These are phyloP conservation scores for Bryconaethiops microstoma DNA, from an alignment of 2,797 vertebrate genomes.

Conservation along the genomic window DNA sequence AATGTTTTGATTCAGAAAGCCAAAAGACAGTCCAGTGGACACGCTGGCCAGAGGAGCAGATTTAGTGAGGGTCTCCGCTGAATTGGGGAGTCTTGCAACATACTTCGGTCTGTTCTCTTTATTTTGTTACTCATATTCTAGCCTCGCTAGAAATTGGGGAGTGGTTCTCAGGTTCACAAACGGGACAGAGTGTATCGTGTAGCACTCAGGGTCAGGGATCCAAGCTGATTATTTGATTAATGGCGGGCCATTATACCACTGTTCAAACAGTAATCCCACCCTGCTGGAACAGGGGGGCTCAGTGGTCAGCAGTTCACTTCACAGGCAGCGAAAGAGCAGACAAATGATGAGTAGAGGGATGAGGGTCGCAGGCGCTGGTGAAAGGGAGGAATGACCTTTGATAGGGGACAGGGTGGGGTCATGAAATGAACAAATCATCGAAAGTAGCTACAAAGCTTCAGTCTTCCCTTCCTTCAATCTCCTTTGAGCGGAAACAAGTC, in stretches of 20 bases:
- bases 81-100: slow-evolving; percentile 26
- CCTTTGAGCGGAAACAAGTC: not conserved
- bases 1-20: slow-evolving; percentile 20
- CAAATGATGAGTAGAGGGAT: slow-evolving; percentile 7
- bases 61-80: slow-evolving; percentile 34
- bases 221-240: slow-evolving; percentile 40
- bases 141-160: slow-evolving; percentile 4
- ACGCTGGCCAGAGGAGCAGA: slow-evolving; percentile 12
- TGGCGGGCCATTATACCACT: slow-evolving; percentile 23
- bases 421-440: not conserved
- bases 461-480: not conserved
- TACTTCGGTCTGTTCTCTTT: slow-evolving; percentile 35
- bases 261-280: slow-evolving; percentile 38
- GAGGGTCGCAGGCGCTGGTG: not conserved
- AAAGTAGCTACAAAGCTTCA: not conserved
- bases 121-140: slow-evolving; percentile 35
- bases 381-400: slow-evolving; percentile 11
- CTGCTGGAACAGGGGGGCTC: slow-evolving; percentile 28
- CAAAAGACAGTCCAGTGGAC: slow-evolving; percentile 32
- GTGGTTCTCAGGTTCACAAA: slow-evolving; percentile 20
- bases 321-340: not conserved
- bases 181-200: slow-evolving; percentile 39
- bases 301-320: slow-evolving; percentile 14
- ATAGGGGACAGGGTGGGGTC: not conserved
- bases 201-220: slow-evolving; percentile 27